Evolutionary conservation across 2,888 invertebrate genomes (phyloP), one percentile per base, ranked within the genome.

Genomic region (Eurytoma adleriae): DNA sequence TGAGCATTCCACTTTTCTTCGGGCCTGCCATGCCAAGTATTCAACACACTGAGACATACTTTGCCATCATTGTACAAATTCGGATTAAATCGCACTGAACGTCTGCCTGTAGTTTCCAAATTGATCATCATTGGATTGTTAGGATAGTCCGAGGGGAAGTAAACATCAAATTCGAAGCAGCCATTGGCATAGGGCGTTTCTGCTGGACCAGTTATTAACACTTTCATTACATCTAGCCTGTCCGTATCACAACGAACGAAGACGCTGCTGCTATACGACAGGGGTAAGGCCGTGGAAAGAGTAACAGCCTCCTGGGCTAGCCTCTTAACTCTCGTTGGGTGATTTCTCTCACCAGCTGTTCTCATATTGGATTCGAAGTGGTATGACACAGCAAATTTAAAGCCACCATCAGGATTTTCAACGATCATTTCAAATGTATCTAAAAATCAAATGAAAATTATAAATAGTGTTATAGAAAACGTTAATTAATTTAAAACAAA

Each of bases 1-100:
- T 97, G 97, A 82, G 98, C 96, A 92, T 97, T 98, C 98, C 98
- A 98, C 91, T 98, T 97, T 91, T 98, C 98, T 91, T 98, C 98
- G 30, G 98, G 98, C 74, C 98, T 93, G 10, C 98, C 98, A 91
- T 98, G 98, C 98, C 98, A 98, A 2, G 98, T 98, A 92, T 98
- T 98, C 84, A 98, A 93, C 84, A 98, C 97, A 85, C 97, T 97
- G 89, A 98, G 94, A 91, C 98, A 98, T 81, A 96, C 96, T 93
- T 98, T 98, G 84, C 98, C 98, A 92, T 98, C 98, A 92, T 97
- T 96, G 91, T 97, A 97, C 75, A 97, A 93, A 93, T 97, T 97
- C 83, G 97, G 97, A 93, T 97, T 97, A 91, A 97, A 97, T 83
- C 97, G 94, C 87, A 97, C 96, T 48, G 96, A 95, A 90, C 96